Evolutionary conservation across 2,888 invertebrate species (phyloP).

Genomic region (Ophonus ardosiacus): DNA sequence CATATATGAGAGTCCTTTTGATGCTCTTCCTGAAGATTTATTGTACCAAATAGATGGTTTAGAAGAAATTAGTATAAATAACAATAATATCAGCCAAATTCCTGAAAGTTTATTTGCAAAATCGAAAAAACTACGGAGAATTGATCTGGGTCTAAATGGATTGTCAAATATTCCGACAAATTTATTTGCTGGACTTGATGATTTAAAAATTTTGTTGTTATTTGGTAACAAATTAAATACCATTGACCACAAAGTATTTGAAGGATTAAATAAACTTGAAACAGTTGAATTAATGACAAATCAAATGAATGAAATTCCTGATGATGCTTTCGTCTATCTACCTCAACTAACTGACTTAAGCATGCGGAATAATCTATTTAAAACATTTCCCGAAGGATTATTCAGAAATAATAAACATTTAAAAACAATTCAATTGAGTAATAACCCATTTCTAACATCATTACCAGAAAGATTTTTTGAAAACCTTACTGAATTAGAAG

Average conservation of each 20-base stretch:
- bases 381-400: slow-evolving; percentile 33
- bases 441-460: slow-evolving; percentile 29
- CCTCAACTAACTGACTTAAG: slow-evolving; percentile 37
- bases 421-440: neutral
- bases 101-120: slow-evolving; percentile 32
- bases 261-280: slow-evolving; percentile 38
- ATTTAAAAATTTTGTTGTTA: slow-evolving; percentile 23
- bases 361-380: slow-evolving; percentile 47
- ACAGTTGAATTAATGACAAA: slow-evolving; percentile 50
- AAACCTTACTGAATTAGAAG: slow-evolving; percentile 36
- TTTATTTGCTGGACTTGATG: slow-evolving; percentile 27
- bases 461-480: slow-evolving; percentile 50
- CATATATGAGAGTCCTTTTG: slow-evolving; percentile 1
- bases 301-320: slow-evolving; percentile 8
- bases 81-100: slow-evolving; percentile 25
- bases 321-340: slow-evolving; percentile 34
- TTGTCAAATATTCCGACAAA: slow-evolving; percentile 9
- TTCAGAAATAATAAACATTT: slow-evolving; percentile 46
- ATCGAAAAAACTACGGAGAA: neutral
- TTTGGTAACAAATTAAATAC: slow-evolving; percentile 25
- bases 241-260: slow-evolving; percentile 5
- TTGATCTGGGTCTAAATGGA: slow-evolving; percentile 44
- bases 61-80: slow-evolving; percentile 17
- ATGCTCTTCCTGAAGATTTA: slow-evolving; percentile 43
- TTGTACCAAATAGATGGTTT: slow-evolving; percentile 36